These are phyloP conservation scores for Orthosia incerta DNA, from an alignment of 2,888 invertebrate species.

Conservation along the genomic window DNA sequence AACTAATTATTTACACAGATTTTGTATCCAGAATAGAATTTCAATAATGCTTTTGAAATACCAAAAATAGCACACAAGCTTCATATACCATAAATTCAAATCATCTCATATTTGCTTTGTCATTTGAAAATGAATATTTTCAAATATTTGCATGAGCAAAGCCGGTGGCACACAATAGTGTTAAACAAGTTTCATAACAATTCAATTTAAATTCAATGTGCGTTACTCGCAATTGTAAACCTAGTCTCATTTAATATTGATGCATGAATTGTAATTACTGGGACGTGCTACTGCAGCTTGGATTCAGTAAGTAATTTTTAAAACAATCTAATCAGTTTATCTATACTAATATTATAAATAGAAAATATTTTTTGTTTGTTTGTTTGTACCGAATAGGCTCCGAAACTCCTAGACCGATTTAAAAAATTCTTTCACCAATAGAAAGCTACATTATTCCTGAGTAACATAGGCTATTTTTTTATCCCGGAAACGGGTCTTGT, in stretches of 20 bases:
- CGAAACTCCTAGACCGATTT: no score
- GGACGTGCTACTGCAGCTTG: neutral
- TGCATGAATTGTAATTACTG: slow-evolving; percentile 31
- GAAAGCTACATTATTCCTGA: no score
- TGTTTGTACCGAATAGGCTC: no score
- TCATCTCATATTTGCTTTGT: slow-evolving; percentile 19
- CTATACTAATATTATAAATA: no score
- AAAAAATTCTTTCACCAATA: no score
- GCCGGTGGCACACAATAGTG: slow-evolving; percentile 14
- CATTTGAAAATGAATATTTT: slow-evolving; percentile 33
- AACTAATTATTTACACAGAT: neutral
- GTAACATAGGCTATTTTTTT: no score
- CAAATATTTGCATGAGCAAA: slow-evolving; percentile 38
- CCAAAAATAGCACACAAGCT: neutral
- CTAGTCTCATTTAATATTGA: slow-evolving; percentile 31
- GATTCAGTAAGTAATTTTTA: neutral
- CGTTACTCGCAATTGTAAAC: slow-evolving; percentile 22
- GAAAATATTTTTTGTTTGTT: no score
- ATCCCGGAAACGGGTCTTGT: no score
- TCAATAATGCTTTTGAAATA: neutral
- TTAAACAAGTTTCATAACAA: slow-evolving; percentile 31
- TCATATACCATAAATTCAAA: slow-evolving; percentile 13
- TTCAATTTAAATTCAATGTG: slow-evolving; percentile 46
- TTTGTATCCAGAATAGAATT: neutral
- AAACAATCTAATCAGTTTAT: neutral